Evolutionary conservation across 2,797 vertebrate genomes (phyloP), one percentile per base, ranked within the genome.

Genomic region (Champsocephalus gunnari): DNA sequence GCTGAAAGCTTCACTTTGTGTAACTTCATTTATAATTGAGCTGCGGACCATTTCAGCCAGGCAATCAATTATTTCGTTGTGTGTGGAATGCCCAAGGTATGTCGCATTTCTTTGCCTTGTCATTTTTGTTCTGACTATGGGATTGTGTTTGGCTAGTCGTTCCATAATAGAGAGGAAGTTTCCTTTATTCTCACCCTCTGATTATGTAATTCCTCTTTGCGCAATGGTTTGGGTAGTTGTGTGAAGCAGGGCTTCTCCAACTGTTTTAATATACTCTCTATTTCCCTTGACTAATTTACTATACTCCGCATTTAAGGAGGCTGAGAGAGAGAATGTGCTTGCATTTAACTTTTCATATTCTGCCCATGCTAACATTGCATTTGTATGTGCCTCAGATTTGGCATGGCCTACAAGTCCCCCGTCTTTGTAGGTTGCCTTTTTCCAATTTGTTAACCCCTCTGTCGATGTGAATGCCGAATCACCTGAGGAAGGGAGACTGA

Each of bases 181-280:
- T 70, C 75, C 66, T 74, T 70, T 71, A 55, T 77, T 82, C 34
- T 70, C 24, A 73, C 44, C 60, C 19, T 77, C 45, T 41, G 28
- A 32, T 50, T 73, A 14, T 49, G 50, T 32, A 51, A 60, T 9
- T 19, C 8, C 49, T 51, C 49, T 19, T 9, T 50, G 49, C 11
- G n/a, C n/a, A 11, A 5, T 53, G 19, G 24, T 21, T 1, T 21
- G 19, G 19, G 19, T 21, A 10, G 19, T 10, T 53, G n/a, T 53
- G 10, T 4, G 3, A 28, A 21, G 21, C 21, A 21, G 21, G 28
- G 19, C 21, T 53, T 53, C 50, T 19, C 10, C 21, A 3, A 21
- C 50, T 51, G 11, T 11, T 12, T 51, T 51, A 5, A 12, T 12
- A 21, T 51, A 21, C 21, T 51, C 19, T 21, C 10, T 24, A 51